phyloP scores from a whole-genome alignment of 2,797 vertebrate genomes.

The Picus viridis region DNA sequence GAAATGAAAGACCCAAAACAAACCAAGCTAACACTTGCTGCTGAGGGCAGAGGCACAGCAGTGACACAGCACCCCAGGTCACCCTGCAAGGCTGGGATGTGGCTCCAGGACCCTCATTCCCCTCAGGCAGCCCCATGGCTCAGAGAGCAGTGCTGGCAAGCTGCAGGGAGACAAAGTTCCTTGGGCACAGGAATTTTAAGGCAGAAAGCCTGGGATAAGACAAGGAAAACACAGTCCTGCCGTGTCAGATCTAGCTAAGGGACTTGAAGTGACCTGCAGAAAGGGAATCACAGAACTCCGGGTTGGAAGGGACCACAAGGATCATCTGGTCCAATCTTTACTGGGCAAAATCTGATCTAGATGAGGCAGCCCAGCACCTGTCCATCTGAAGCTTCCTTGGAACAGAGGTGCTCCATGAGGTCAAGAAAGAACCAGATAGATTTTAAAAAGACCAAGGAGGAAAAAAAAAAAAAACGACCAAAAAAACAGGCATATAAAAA shows the following conservation, averaged over 20 bases:
- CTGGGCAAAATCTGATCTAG: background rate
- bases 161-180: rapidly evolving
- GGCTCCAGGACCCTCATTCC: background rate
- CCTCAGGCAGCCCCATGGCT: rapidly evolving
- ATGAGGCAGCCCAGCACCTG: background rate
- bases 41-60: background rate
- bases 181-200: background rate
- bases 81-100: rapidly evolving
- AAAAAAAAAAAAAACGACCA: background rate
- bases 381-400: background rate
- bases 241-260: background rate
- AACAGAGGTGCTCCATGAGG: background rate
- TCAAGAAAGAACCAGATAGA: background rate
- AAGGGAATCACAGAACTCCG: background rate
- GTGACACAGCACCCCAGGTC: background rate
- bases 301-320: background rate
- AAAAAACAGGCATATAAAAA: background rate
- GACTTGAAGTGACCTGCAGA: background rate
- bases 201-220: background rate
- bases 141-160: background rate
- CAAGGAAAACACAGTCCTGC: background rate
- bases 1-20: background rate
- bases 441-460: background rate
- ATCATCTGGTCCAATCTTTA: background rate
- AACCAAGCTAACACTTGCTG: background rate